Percentiles rank a stretch among this genome's conserved stretches.
Conservation (phyloP, 2,113 vertebrate species). For the Trematomus loennbergii region DNA sequence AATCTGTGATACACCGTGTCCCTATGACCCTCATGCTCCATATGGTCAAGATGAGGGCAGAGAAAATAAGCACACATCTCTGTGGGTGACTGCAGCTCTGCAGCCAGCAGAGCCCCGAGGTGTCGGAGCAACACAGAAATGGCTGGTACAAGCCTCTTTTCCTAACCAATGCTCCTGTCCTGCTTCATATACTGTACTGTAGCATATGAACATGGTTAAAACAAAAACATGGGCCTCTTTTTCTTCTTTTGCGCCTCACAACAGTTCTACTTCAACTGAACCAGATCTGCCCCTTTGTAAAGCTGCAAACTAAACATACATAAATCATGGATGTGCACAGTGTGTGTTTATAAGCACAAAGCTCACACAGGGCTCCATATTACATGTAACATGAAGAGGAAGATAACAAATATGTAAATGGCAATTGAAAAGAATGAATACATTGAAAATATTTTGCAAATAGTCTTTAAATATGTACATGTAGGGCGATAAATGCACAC, state of each 20-base stretch:
- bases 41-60: slow-evolving; percentile 77
- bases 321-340: slow-evolving; percentile 31
- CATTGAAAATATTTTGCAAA: slow-evolving; percentile 3
- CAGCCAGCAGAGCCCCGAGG: slow-evolving; percentile 64
- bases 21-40: slow-evolving; percentile 78
- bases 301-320: slow-evolving; percentile 25
- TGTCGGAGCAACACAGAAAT: slow-evolving; percentile 65
- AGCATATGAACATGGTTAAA: slow-evolving; percentile 31
- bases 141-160: slow-evolving; percentile 57
- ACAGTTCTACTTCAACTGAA: slow-evolving; percentile 1
- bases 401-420: background rate
- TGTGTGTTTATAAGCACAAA: slow-evolving; percentile 8
- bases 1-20: slow-evolving; percentile 75
- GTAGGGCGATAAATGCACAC: background rate
- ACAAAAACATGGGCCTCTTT: background rate
- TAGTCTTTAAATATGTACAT: background rate
- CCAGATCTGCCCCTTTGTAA: slow-evolving; percentile 9
- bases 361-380: slow-evolving; percentile 8
- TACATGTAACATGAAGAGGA: slow-evolving; percentile 6
- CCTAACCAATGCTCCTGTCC: slow-evolving; percentile 47
- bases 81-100: slow-evolving; percentile 75
- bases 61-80: slow-evolving; percentile 75
- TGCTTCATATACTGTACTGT: slow-evolving; percentile 47
- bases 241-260: slow-evolving; percentile 27
- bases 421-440: background rate